These are phyloP conservation scores for Icerya purchasi DNA, from an alignment of 2,888 invertebrate genomes.

Conservation along the genomic window DNA sequence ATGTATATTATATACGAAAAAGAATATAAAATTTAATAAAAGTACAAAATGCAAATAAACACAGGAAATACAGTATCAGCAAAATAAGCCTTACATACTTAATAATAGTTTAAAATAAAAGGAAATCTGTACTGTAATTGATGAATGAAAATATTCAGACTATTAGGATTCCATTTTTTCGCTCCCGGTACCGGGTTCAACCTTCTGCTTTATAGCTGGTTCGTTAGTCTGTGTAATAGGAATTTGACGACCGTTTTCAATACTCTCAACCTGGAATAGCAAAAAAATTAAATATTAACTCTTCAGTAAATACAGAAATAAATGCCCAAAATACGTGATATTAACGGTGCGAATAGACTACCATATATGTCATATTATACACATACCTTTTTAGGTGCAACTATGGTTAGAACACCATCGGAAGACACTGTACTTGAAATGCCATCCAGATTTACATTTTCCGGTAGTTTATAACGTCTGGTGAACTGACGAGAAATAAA, in stretches of 20 bases:
- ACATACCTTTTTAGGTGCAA: slow-evolving; percentile 41
- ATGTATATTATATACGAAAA: no score
- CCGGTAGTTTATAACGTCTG: slow-evolving; percentile 49
- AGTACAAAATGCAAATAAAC: no score
- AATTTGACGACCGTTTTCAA: slow-evolving; percentile 14
- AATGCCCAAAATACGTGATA: not conserved
- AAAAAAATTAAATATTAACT: not conserved
- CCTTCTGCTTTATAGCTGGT: slow-evolving; percentile 17
- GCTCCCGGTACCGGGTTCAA: not conserved
- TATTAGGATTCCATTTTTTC: slow-evolving; percentile 5
- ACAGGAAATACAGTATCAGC: no score
- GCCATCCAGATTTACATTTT: slow-evolving; percentile 48
- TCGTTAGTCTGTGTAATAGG: slow-evolving; percentile 18
- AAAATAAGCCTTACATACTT: no score
- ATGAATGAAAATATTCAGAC: not conserved
- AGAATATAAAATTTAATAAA: no score
- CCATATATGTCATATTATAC: not conserved
- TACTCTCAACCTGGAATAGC: not conserved
- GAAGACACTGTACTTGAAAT: slow-evolving; percentile 52
- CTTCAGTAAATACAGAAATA: not conserved
- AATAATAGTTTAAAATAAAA: no score
- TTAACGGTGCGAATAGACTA: not conserved
- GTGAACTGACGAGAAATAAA: slow-evolving; percentile 53
- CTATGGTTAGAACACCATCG: slow-evolving; percentile 47
- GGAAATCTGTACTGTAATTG: no score